Conservation (phyloP, 2,113 vertebrate genomes). For the Bos javanicus region DNA sequence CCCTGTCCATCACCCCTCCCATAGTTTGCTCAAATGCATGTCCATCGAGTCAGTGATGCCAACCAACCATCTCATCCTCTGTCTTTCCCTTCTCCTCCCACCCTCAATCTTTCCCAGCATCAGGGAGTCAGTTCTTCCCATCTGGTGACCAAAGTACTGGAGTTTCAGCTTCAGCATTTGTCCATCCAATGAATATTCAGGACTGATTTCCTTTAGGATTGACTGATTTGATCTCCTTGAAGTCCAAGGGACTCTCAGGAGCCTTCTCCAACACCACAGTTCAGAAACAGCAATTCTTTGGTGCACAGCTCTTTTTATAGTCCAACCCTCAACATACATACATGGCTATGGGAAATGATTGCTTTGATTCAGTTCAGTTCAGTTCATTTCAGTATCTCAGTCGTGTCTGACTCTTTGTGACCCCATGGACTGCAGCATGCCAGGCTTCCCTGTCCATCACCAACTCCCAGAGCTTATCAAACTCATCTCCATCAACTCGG, state of each 20-base stretch:
- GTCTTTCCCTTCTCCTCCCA: not conserved
- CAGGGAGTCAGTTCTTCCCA: not conserved
- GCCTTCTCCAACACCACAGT: not conserved
- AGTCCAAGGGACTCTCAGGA: not conserved
- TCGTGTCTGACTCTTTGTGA: not conserved
- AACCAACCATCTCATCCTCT: not conserved
- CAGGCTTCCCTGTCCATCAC: not conserved
- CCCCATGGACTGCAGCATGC: not conserved
- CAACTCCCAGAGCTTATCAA: not conserved
- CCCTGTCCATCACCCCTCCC: not conserved
- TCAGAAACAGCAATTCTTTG: not conserved
- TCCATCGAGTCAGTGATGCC: not conserved
- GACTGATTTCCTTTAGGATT: not conserved
- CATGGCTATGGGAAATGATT: not conserved
- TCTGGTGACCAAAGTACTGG: not conserved
- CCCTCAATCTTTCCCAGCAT: not conserved
- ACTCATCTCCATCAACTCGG: not conserved
- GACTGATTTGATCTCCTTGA: not conserved
- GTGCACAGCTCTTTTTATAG: not conserved
- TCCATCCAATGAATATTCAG: not conserved
- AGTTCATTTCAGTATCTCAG: not conserved
- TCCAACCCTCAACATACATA: not conserved
- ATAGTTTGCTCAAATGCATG: not conserved
- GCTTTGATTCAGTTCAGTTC: not conserved
- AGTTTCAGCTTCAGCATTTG: not conserved